A percentile compares a stretch with the other conserved stretches of the same genome.
Evolutionary conservation across 53 echinoderm and acorn worm genomes (phyloP).

Genomic region (Antedon mediterranea): DNA sequence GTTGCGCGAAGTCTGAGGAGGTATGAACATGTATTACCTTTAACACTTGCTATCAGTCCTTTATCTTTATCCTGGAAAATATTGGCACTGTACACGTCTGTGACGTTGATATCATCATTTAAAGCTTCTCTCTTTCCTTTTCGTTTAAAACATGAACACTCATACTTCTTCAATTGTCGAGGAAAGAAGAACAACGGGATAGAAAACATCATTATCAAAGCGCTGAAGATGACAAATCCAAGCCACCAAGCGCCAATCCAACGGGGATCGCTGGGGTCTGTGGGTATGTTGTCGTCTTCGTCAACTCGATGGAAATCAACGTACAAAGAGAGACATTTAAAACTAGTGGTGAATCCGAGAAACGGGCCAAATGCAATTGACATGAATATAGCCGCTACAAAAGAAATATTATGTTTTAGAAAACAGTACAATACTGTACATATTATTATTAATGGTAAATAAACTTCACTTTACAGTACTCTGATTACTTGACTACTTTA

Average conservation of each 20-base stretch:
- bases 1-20: too few relatives aligned
- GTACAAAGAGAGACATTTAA: slow-evolving; percentile 2
- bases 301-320: slow-evolving; percentile 34
- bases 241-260: background rate
- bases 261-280: background rate
- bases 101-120: background rate
- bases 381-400: slow-evolving; percentile 23
- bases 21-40: too few relatives aligned
- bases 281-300: background rate
- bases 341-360: slow-evolving; percentile 14
- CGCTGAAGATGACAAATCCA: background rate
- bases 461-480: too few relatives aligned
- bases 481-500: too few relatives aligned
- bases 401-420: background rate
- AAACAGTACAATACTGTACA: too few relatives aligned
- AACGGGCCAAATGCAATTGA: slow-evolving; percentile 17
- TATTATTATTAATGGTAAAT: too few relatives aligned
- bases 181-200: background rate
- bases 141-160: background rate
- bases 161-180: slow-evolving; percentile 1
- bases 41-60: background rate
- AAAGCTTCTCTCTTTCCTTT: background rate
- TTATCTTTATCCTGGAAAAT: background rate
- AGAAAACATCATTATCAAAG: background rate
- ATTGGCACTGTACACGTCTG: background rate